These are phyloP conservation scores for Conomelus anceps DNA, from an alignment of 2,888 invertebrate genomes.

Conservation along the genomic window DNA sequence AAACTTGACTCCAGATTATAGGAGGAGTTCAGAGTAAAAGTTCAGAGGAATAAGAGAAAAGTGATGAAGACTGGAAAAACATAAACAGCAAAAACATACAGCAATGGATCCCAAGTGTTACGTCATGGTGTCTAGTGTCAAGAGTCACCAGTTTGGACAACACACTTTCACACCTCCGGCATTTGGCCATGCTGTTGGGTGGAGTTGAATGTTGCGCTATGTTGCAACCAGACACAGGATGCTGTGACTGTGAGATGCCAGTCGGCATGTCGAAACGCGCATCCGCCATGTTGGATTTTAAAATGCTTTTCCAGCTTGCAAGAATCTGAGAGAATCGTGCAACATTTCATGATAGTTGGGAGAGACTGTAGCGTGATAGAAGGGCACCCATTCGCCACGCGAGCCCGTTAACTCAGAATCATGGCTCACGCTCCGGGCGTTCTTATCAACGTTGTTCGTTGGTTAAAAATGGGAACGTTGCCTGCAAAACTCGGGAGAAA, in stretches of 20 bases:
- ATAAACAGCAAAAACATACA: neutral
- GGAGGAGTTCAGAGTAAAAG: neutral
- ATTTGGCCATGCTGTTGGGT: neutral
- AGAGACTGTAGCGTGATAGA: neutral
- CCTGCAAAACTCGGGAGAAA: neutral
- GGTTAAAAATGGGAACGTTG: neutral
- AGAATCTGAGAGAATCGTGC: neutral
- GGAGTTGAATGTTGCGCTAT: neutral
- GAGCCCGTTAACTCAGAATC: too few relatives aligned
- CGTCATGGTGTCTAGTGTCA: neutral
- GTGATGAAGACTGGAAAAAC: neutral
- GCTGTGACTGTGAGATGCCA: neutral
- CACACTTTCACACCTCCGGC: neutral
- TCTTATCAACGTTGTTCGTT: neutral
- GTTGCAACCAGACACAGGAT: neutral
- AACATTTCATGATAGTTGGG: neutral
- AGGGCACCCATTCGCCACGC: neutral
- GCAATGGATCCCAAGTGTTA: neutral
- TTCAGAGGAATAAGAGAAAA: neutral
- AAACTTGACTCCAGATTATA: too few relatives aligned
- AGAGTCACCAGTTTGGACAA: neutral
- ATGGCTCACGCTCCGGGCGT: neutral
- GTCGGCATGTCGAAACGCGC: neutral
- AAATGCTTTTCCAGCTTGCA: neutral
- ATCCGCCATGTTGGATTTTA: neutral